These are phyloP conservation scores for Dipodomys merriami DNA, from an alignment of 2,113 vertebrate species.

Conservation along the genomic window DNA sequence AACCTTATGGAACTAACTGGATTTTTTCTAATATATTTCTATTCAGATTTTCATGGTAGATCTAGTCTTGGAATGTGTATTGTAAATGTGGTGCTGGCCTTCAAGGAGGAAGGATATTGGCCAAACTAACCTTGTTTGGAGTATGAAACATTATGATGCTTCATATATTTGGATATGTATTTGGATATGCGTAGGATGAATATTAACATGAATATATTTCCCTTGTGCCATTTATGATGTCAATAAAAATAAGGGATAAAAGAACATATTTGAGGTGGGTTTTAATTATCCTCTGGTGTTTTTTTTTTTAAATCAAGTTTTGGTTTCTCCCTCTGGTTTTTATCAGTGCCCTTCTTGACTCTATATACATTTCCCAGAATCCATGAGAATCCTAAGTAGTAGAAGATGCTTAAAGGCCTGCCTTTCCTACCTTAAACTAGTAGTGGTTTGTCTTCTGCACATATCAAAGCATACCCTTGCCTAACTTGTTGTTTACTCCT, in stretches of 20 bases:
- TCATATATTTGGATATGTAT: not conserved
- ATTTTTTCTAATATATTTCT: not conserved
- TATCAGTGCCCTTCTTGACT: not conserved
- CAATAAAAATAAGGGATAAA: no score
- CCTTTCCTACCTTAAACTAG: conserved; percentile 28
- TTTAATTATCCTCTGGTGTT: not conserved
- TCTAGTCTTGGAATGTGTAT: not conserved
- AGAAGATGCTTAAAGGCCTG: not conserved
- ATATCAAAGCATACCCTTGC: not conserved
- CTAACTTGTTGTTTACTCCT: not conserved
- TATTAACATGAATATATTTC: not conserved
- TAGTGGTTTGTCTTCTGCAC: conserved; percentile 14
- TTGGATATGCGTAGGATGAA: not conserved
- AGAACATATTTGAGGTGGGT: not conserved
- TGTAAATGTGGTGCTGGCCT: not conserved
- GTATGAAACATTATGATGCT: no score
- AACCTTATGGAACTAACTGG: not conserved
- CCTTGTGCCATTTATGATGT: no score
- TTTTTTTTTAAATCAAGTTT: not conserved
- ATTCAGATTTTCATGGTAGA: not conserved
- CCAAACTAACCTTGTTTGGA: not conserved
- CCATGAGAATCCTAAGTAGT: not conserved
- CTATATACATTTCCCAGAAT: conserved; percentile 38
- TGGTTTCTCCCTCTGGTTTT: conserved; percentile 14
- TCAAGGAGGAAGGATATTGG: not conserved